These are phyloP conservation scores for Triops cancriformis DNA, from an alignment of 1,140 invertebrate genomes.

Conservation along the genomic window DNA sequence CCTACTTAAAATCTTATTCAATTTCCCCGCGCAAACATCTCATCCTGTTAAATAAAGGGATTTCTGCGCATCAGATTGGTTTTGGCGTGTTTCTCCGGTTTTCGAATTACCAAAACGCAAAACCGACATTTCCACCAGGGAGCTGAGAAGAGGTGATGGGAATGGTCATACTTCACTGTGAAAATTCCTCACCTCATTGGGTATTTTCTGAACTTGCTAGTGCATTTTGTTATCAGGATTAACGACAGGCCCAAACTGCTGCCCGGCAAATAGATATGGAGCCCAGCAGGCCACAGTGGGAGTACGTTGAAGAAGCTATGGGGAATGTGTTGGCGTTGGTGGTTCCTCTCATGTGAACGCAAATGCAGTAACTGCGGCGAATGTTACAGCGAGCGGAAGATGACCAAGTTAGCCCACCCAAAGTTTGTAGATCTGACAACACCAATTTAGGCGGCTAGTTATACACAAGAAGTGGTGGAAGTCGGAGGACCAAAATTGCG, in stretches of 20 bases:
- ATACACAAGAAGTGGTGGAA: not conserved
- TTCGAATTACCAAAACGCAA: no score
- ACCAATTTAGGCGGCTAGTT: not conserved
- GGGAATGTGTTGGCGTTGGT: not conserved
- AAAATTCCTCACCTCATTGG: not conserved
- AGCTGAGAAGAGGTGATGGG: not conserved
- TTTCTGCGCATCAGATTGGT: no score
- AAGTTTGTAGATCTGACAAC: constrained; percentile 7
- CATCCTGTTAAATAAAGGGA: no score
- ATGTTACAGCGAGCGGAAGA: not conserved
- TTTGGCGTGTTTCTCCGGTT: no score
- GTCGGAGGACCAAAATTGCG: not conserved
- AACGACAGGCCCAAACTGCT: not conserved
- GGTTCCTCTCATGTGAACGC: not conserved
- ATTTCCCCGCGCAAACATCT: no score
- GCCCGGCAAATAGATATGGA: not conserved
- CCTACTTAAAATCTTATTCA: no score
- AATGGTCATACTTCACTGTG: not conserved
- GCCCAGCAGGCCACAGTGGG: not conserved
- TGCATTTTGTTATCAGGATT: not conserved
- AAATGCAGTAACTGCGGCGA: not conserved
- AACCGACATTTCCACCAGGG: no score
- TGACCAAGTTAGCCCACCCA: not conserved
- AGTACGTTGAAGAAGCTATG: not conserved
- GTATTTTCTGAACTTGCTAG: not conserved